Evolutionary conservation across 2,113 vertebrate species (phyloP), one percentile per base, ranked within the genome.

Genomic region (Sylvia atricapilla): DNA sequence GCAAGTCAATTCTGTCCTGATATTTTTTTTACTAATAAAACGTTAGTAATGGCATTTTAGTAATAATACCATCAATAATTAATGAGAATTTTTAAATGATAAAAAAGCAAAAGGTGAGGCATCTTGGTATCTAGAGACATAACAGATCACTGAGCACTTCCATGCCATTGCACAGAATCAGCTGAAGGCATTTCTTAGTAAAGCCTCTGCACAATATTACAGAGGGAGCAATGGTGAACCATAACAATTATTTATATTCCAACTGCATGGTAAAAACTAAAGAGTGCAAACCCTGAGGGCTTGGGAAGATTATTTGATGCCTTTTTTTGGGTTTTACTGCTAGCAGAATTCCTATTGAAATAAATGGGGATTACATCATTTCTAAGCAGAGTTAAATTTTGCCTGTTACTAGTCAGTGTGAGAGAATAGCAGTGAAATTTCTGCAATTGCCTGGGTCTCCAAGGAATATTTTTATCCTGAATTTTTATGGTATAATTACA

Each of bases 81-180:
- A 70, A 67, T 43, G 17, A 63, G 25, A 1, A 6, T 7, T 10
- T 89, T 64, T 21, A 49, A 52, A 53, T 73, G 24, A 28, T 70
- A n/a, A 13, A 84, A 64, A n/a, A 33, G n/a, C 17, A 21, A 49
- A 94, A 84, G 63, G 50, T 88, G 63, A 70, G 55, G 21, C 17
- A 21, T 62, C 49, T 73, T 30, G 55, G 21, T 93, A 53, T 73
- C 67, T 55, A 3, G 39, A 74, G 58, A 37, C 72, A 10, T 23
- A 95, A 75, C 43, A 89, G 89, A 58, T 66, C 78, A 55, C 58
- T 84, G 89, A 92, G 70, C 74, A 33, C 77, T 96, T 95, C 78
- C 76, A 17, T 44, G 58, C 62, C 77, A 8, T 22, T 72, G 84
- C 81, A 55, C 63, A n/a, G 50, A 12, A 28, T 67, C 47, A 49